Conservation (phyloP, 2,113 vertebrate genomes). For the Dromiciops gliroides region DNA sequence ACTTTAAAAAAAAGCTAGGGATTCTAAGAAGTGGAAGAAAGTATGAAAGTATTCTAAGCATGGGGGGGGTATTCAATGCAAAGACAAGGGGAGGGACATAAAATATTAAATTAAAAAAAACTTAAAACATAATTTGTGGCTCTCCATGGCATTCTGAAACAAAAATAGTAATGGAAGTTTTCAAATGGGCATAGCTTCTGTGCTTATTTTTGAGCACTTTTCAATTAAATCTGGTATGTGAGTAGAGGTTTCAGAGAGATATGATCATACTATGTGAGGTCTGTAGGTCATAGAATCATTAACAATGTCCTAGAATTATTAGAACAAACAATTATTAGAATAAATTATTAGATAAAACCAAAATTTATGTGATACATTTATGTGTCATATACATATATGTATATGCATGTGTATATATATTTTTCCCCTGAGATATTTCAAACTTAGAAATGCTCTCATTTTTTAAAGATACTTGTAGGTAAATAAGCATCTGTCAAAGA, state of each 20-base stretch:
- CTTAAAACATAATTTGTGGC: not conserved
- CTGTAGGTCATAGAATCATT: not conserved
- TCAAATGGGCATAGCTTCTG: not conserved
- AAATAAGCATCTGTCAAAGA: not conserved
- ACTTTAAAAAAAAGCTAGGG: not conserved
- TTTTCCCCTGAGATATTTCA: not conserved
- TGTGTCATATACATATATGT: too few relatives aligned
- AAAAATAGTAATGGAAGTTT: not conserved
- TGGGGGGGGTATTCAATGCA: not conserved
- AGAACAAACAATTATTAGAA: too few relatives aligned
- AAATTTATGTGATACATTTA: not conserved
- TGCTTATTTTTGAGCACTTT: not conserved
- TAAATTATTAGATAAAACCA: not conserved
- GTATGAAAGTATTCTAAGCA: not conserved
- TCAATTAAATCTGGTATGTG: not conserved
- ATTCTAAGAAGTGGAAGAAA: not conserved
- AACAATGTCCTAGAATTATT: not conserved
- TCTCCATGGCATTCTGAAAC: not conserved
- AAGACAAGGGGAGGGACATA: not conserved
- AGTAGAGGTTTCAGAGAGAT: not conserved
- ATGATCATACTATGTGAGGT: not conserved
- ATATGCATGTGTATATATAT: too few relatives aligned
- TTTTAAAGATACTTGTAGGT: not conserved
- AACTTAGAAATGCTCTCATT: not conserved
- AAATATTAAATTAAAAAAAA: not conserved